Conservation (phyloP, 53 echinoderm and acorn worm species). For the Echinarachnius parma region DNA sequence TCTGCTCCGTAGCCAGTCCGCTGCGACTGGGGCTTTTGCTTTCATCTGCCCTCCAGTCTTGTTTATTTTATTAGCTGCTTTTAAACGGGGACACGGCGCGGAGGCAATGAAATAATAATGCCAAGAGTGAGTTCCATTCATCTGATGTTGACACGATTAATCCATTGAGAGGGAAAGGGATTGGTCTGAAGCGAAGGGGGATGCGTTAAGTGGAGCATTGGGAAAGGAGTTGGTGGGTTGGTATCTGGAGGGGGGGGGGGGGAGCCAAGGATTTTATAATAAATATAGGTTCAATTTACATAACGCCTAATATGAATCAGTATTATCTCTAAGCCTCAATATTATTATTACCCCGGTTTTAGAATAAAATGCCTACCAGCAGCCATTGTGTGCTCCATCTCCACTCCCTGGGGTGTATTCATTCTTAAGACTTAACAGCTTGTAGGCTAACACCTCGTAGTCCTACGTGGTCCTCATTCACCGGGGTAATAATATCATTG, state of each 20-base stretch:
- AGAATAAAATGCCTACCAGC: slow-evolving; percentile 8
- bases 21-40: too few species aligned
- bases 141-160: slow-evolving; percentile 49
- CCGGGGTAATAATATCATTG: too few species aligned
- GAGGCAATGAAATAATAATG: slow-evolving; percentile 53
- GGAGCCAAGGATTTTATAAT: too few species aligned
- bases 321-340: too few species aligned
- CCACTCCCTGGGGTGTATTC: too few species aligned
- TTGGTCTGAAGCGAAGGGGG: slow-evolving; percentile 19
- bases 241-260: slow-evolving; percentile 10
- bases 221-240: slow-evolving; percentile 8
- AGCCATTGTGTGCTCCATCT: too few species aligned
- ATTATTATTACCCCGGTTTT: too few species aligned
- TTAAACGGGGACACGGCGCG: slow-evolving; percentile 42
- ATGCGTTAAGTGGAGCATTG: slow-evolving; percentile 45
- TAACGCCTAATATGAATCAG: too few species aligned
- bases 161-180: slow-evolving; percentile 35
- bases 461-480: too few species aligned
- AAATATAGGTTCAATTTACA: too few species aligned
- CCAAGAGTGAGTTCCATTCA: slow-evolving; percentile 44
- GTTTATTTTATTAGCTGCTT: slow-evolving; percentile 36
- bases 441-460: too few species aligned
- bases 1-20: too few species aligned
- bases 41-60: slow-evolving; percentile 12
- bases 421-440: slow-evolving; percentile 26